Percentiles rank a stretch among this genome's conserved stretches.
phyloP scores from a whole-genome alignment of 2,888 invertebrate genomes.

The Pasiphila rectangulata region DNA sequence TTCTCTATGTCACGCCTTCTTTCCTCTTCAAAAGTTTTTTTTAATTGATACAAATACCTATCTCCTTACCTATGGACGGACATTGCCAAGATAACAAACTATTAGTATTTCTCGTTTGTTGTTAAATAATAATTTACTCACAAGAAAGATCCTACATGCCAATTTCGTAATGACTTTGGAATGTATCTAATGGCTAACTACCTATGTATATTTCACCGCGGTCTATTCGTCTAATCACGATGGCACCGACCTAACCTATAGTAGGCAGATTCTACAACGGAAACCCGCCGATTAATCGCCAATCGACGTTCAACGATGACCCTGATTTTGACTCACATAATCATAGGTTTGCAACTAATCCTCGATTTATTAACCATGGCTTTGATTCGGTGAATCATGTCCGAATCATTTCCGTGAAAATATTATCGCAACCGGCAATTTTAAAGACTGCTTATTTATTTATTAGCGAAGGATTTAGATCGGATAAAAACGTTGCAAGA shows the following conservation, averaged over 20 bases:
- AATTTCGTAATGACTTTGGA: background rate
- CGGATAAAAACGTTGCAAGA: slow-evolving; percentile 9
- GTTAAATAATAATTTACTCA: background rate
- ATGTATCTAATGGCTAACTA: background rate
- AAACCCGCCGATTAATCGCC: slow-evolving; percentile 20
- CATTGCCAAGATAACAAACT: background rate
- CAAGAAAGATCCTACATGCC: background rate
- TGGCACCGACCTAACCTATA: no score
- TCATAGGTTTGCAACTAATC: slow-evolving; percentile 53
- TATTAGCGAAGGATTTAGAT: slow-evolving; percentile 21
- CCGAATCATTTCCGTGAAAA: slow-evolving; percentile 47
- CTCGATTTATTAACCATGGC: slow-evolving; percentile 53
- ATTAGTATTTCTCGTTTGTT: no score
- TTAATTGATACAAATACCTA: no score
- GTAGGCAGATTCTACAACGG: background rate
- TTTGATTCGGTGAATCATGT: slow-evolving; percentile 56
- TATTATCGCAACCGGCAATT: slow-evolving; percentile 40
- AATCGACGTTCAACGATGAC: slow-evolving; percentile 2
- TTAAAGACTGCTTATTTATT: slow-evolving; percentile 35
- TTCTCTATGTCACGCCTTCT: no score
- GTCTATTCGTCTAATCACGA: no score
- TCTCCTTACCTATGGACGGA: slow-evolving; percentile 8
- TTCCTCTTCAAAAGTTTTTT: no score
- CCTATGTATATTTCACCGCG: no score
- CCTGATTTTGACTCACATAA: slow-evolving; percentile 39